These are phyloP conservation scores for Megalops cyprinoides DNA, from an alignment of 2,797 vertebrate genomes.

Conservation along the genomic window DNA sequence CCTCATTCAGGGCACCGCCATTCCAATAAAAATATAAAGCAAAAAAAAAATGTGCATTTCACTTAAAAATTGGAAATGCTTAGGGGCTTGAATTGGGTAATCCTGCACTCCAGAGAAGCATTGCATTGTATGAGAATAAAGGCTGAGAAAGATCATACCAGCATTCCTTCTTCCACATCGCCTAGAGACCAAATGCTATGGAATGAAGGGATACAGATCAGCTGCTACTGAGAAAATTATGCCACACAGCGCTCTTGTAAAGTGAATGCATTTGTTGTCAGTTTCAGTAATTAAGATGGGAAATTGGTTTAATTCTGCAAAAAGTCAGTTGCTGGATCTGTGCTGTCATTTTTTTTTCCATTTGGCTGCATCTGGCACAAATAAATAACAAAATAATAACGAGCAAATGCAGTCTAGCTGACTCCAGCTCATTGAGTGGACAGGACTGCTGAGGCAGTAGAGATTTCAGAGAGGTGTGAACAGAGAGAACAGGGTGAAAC, in stretches of 20 bases:
- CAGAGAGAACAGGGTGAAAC: neutral
- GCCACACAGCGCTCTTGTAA: neutral
- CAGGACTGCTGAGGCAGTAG: constrained; percentile 18
- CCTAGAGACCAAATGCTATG: no score
- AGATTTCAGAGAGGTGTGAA: neutral
- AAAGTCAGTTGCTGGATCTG: neutral
- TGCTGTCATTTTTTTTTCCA: neutral
- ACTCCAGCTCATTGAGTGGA: constrained; percentile 9
- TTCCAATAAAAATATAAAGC: neutral
- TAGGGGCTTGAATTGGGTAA: no score
- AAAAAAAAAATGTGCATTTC: no score
- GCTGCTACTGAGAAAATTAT: no score
- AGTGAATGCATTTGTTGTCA: neutral
- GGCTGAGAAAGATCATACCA: no score
- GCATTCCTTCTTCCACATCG: no score
- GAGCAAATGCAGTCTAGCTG: constrained; percentile 18
- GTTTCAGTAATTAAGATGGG: neutral
- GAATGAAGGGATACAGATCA: no score
- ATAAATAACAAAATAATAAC: constrained; percentile 19
- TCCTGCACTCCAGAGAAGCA: no score
- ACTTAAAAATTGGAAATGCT: no score
- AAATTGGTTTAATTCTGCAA: neutral
- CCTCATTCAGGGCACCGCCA: neutral
- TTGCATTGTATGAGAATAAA: no score
- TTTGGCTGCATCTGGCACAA: neutral